Evolutionary conservation across 2,797 vertebrate genomes (phyloP), one percentile per base, ranked within the genome.

Genomic region (Intellagama lesueurii): DNA sequence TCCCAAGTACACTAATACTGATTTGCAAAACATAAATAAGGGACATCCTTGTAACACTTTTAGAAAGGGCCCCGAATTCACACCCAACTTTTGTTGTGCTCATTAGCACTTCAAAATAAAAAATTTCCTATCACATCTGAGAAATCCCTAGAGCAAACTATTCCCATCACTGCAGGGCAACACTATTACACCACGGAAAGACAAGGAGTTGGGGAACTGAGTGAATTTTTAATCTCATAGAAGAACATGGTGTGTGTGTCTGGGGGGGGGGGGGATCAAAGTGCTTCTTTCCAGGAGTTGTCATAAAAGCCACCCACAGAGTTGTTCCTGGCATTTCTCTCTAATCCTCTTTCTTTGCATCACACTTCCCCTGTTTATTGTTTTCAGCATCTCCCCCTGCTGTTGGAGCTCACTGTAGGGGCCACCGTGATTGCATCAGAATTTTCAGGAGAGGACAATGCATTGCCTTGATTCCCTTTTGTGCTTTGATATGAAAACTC

Each of bases 291-390:
- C 89, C 81, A 79, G 75, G 86, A 91, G 88, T 89, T 86, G n/a
- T 85, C 49, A 64, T 78, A 86, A 73, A 35, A 68, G 83, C 77
- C 88, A 32, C 17, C 14, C 66, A 89, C 91, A 92, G 94, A 94
- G 60, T 93, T 92, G 95, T 73, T 83, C 86, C 80, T 86, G 52
- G 16, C 87, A 91, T 95, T 95, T 92, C 91, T 94, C 93, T 93
- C 94, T 95, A 95, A 95, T 95, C 91, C 91, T 88, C 77, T 92
- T 92, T 92, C 90, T 94, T 96, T 94, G 92, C 93, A 77, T 82
- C 60, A 1, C 6, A 1, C 1, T 75, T 83, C 94, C 89, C 91
- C 92, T 95, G 89, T 94, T 96, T 94, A 90, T 94, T 95, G 81
- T 89, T 94, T 95, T 82, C 90, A 26, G 22, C 91, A 93, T 95